Conservation (phyloP, 2,113 vertebrate species). For the Catagonus wagneri region DNA sequence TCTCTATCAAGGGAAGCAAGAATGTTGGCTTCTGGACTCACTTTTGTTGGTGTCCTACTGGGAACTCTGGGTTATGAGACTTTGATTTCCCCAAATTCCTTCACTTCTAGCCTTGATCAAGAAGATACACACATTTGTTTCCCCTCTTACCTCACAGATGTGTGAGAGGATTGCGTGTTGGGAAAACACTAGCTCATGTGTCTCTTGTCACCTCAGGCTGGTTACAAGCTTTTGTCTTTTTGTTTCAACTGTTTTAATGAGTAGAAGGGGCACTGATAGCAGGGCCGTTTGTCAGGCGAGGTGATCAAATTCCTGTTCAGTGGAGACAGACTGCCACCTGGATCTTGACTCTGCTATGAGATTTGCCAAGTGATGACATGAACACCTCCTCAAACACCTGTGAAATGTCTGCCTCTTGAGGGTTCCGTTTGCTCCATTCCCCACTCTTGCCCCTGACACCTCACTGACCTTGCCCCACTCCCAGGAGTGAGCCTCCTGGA, state of each 20-base stretch:
- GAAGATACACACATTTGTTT: slow-evolving; percentile 45
- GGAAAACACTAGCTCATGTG: neutral
- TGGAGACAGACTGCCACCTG: slow-evolving; percentile 60
- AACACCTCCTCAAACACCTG: slow-evolving; percentile 49
- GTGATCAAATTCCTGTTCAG: neutral
- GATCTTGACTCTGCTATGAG: slow-evolving; percentile 64
- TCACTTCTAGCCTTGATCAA: slow-evolving; percentile 18
- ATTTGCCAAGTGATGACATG: slow-evolving; percentile 57
- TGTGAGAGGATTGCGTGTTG: neutral
- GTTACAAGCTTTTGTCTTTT: slow-evolving; percentile 35
- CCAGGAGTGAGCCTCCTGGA: slow-evolving; percentile 39
- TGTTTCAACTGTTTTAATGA: neutral
- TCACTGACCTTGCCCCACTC: slow-evolving; percentile 50
- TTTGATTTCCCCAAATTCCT: slow-evolving; percentile 23
- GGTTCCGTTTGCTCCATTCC: neutral
- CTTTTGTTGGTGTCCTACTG: neutral
- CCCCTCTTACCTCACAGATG: slow-evolving; percentile 13
- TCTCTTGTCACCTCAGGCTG: neutral
- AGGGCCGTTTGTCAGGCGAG: slow-evolving; percentile 52
- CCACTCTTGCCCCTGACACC: neutral
- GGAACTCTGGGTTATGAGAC: neutral
- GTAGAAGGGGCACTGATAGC: neutral
- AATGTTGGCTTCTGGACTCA: neutral
- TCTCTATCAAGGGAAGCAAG: neutral
- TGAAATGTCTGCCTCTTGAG: slow-evolving; percentile 56